These are phyloP conservation scores for Limosa lapponica DNA, from an alignment of 2,797 vertebrate species.

Conservation along the genomic window DNA sequence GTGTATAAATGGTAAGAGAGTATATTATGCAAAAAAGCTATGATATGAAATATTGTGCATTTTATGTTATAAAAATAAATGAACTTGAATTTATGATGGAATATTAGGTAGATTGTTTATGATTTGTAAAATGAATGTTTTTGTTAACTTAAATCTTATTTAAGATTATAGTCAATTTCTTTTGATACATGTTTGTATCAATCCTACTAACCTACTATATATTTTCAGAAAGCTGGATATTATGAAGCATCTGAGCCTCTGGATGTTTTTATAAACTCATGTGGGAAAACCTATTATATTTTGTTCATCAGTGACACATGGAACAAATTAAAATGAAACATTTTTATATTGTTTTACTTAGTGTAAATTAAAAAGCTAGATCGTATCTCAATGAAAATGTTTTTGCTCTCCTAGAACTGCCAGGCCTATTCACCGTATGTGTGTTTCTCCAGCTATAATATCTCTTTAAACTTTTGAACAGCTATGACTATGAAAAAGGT, in stretches of 20 bases:
- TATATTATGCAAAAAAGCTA: not conserved
- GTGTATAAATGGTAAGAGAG: not conserved
- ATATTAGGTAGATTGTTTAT: not conserved
- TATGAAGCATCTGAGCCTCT: slow-evolving; percentile 36
- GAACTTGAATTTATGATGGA: not conserved
- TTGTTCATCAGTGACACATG: slow-evolving; percentile 50
- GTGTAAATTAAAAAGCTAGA: slow-evolving; percentile 56
- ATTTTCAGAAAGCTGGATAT: slow-evolving; percentile 35
- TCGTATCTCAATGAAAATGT: slow-evolving; percentile 55
- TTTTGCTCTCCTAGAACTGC: not conserved
- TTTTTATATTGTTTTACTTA: slow-evolving; percentile 63
- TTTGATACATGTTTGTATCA: slow-evolving; percentile 10
- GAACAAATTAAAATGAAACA: slow-evolving; percentile 57
- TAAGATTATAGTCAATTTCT: slow-evolving; percentile 42
- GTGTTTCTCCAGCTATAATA: not conserved
- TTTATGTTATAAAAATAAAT: not conserved
- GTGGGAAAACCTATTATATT: slow-evolving; percentile 46
- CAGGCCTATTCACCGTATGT: not conserved
- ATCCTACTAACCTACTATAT: not conserved
- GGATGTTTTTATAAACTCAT: slow-evolving; percentile 58
- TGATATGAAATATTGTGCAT: not conserved
- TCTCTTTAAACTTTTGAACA: not conserved
- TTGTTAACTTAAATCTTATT: slow-evolving; percentile 11
- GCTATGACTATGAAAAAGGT: not conserved
- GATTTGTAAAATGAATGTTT: not conserved